phyloP scores from a whole-genome alignment of 2,113 vertebrate species.

The Girardinichthys multiradiatus region DNA sequence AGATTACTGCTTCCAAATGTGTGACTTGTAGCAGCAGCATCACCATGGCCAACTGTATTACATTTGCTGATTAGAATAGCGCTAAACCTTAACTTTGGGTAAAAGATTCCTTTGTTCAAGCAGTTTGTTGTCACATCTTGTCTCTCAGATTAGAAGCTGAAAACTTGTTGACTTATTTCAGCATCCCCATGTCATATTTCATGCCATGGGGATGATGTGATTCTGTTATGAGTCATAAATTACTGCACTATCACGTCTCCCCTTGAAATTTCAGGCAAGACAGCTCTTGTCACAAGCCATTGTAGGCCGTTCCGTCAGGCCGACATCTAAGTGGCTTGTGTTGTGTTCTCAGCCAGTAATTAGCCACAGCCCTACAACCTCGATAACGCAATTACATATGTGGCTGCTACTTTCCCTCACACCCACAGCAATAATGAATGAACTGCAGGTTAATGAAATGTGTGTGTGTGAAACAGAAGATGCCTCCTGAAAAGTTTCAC shows the following conservation, averaged over 20 bases:
- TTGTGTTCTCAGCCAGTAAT: constrained; percentile 74
- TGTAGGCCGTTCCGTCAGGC: constrained; percentile 67
- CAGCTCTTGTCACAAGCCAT: constrained; percentile 65
- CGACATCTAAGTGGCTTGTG: constrained; percentile 66
- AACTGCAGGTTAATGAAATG: constrained; percentile 76
- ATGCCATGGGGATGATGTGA: constrained; percentile 58
- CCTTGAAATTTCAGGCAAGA: constrained; percentile 58
- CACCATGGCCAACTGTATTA: constrained; percentile 21
- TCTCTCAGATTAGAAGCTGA: constrained; percentile 26
- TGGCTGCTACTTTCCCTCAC: constrained; percentile 56
- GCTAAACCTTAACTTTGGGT: constrained; percentile 31
- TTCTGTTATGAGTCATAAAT: constrained; percentile 58
- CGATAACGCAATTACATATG: constrained; percentile 72
- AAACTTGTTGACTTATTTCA: constrained; percentile 59
- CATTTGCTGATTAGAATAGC: constrained; percentile 18
- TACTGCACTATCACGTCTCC: constrained; percentile 56
- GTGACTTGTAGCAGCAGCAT: constrained; percentile 4
- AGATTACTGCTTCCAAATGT: constrained; percentile 8
- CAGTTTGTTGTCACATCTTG: constrained; percentile 37
- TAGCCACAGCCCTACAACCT: constrained; percentile 67
- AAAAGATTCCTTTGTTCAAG: constrained; percentile 13
- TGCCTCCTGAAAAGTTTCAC: constrained; percentile 61
- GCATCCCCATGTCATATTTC: constrained; percentile 40
- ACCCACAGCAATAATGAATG: constrained; percentile 69
- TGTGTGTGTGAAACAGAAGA: constrained; percentile 66